Evolutionary conservation across 2,797 vertebrate species (phyloP).

Genomic region (Echeneis naucrates): DNA sequence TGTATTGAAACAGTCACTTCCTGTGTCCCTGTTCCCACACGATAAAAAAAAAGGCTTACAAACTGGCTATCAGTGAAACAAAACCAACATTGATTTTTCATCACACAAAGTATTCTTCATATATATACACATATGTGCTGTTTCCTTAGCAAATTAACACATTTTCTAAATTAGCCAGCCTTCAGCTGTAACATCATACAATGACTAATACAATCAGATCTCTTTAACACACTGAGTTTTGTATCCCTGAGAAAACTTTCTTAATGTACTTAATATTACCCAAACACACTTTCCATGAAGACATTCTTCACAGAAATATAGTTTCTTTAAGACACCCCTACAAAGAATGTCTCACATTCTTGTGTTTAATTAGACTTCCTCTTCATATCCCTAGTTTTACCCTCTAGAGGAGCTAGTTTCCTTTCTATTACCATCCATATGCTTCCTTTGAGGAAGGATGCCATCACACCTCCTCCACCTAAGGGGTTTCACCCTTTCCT

Average conservation of each 20-base stretch:
- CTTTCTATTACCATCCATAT: slow-evolving; percentile 72
- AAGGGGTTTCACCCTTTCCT: slow-evolving; percentile 77
- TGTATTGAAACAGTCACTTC: slow-evolving; percentile 16
- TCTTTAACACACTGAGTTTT: slow-evolving; percentile 27
- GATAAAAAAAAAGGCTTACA: slow-evolving; percentile 23
- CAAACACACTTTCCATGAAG: slow-evolving; percentile 14
- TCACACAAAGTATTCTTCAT: no score
- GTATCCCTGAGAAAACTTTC: background rate
- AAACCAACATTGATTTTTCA: slow-evolving; percentile 8
- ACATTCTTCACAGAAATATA: background rate
- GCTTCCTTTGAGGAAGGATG: slow-evolving; percentile 83
- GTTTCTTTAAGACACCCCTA: slow-evolving; percentile 14
- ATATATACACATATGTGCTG: no score
- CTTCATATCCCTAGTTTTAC: slow-evolving; percentile 56
- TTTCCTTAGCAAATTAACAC: background rate
- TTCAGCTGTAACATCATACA: background rate
- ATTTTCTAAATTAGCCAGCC: slow-evolving; percentile 34
- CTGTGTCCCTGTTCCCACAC: slow-evolving; percentile 6
- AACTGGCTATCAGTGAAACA: slow-evolving; percentile 31
- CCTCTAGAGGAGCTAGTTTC: slow-evolving; percentile 62
- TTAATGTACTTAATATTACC: slow-evolving; percentile 2
- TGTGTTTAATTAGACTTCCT: slow-evolving; percentile 69
- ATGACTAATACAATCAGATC: slow-evolving; percentile 30
- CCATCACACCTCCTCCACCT: slow-evolving; percentile 78
- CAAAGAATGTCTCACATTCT: slow-evolving; percentile 57